Conservation (phyloP, 2,888 invertebrate genomes). For the Zaprionus bogoriensis region DNA sequence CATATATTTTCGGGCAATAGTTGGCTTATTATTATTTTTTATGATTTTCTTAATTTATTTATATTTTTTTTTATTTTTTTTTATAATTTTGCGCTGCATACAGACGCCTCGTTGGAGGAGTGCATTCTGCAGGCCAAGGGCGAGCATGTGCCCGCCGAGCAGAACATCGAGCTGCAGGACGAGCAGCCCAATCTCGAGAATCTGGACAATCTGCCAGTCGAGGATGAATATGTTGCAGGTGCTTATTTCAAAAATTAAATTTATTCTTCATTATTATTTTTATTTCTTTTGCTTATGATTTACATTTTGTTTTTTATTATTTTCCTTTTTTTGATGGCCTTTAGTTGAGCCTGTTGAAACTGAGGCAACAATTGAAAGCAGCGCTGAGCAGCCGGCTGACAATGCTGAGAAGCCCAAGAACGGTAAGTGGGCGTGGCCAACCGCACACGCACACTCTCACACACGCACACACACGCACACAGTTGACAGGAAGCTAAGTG, state of each 20-base stretch:
- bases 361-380: slow-evolving; percentile 59
- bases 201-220: slow-evolving; percentile 46
- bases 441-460: slow-evolving; percentile 4
- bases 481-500: slow-evolving; percentile 71
- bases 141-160: slow-evolving; percentile 82
- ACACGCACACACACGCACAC: slow-evolving; percentile 1
- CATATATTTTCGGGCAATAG: not conserved
- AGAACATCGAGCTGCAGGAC: slow-evolving; percentile 81
- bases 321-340: slow-evolving; percentile 30
- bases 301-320: slow-evolving; percentile 39
- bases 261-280: not conserved
- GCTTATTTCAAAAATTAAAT: slow-evolving; percentile 37
- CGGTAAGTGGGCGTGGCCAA: slow-evolving; percentile 72
- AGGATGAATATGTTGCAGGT: slow-evolving; percentile 68
- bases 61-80: slow-evolving; percentile 1
- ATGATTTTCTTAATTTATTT: slow-evolving; percentile 9
- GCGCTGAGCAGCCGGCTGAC: slow-evolving; percentile 58
- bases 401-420: slow-evolving; percentile 67
- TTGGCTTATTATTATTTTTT: not conserved
- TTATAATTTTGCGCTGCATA: slow-evolving; percentile 7
- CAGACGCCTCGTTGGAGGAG: slow-evolving; percentile 87
- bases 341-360: slow-evolving; percentile 68
- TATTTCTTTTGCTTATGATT: slow-evolving; percentile 12
- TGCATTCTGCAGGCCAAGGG: slow-evolving; percentile 85
- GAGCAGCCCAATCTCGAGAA: slow-evolving; percentile 74